These are phyloP conservation scores for Mobula hypostoma DNA, from an alignment of 2,113 vertebrate genomes.

Conservation along the genomic window DNA sequence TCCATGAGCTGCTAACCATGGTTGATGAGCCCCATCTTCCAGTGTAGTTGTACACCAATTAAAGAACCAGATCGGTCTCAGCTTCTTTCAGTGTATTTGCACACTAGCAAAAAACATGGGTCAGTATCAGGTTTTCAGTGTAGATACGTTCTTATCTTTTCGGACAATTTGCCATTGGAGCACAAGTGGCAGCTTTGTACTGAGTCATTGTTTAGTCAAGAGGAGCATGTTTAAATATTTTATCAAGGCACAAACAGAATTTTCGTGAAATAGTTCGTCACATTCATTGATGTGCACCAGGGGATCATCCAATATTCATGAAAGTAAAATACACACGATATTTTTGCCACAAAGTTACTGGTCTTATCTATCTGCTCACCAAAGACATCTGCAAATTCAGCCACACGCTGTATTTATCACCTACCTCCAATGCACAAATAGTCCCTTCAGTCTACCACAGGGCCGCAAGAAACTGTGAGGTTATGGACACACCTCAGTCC, in stretches of 20 bases:
- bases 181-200: neutral
- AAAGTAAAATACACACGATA: neutral
- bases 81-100: neutral
- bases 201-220: constrained; percentile 10
- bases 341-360: neutral
- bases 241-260: constrained; percentile 7
- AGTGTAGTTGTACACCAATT: too few relatives aligned
- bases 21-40: too few relatives aligned
- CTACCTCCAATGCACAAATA: too few relatives aligned
- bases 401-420: neutral
- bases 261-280: constrained; percentile 11
- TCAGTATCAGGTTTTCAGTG: neutral
- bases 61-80: too few relatives aligned
- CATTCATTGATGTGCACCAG: neutral
- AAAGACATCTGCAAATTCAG: neutral
- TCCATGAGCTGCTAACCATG: too few relatives aligned
- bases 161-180: neutral
- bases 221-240: constrained; percentile 3
- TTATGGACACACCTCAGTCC: too few relatives aligned
- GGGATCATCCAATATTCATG: neutral
- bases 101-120: neutral
- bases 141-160: neutral
- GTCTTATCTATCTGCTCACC: neutral
- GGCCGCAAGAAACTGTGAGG: too few relatives aligned
- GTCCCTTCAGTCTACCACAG: too few relatives aligned